A percentile compares a stretch with the other conserved stretches of the same genome.
These are phyloP conservation scores for Eulacestoma nigropectus DNA, from an alignment of 2,113 vertebrate species.

Conservation along the genomic window DNA sequence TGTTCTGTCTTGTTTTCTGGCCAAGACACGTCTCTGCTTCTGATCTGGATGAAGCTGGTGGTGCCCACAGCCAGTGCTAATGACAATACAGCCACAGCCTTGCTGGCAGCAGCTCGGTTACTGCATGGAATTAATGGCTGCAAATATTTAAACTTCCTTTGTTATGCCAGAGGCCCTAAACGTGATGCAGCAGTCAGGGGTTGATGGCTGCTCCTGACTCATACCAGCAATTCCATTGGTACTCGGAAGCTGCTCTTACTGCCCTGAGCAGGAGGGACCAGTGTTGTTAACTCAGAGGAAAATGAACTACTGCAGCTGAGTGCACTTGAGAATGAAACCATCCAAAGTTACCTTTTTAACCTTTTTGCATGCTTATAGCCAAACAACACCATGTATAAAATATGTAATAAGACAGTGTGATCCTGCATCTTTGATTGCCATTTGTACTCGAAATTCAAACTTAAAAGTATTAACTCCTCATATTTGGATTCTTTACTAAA, in stretches of 20 bases:
- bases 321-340: neutral
- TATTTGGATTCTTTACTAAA: neutral
- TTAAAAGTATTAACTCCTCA: neutral
- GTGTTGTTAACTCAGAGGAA: neutral
- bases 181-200: fast-evolving
- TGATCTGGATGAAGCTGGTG: neutral
- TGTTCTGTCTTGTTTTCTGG: neutral
- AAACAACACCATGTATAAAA: fast-evolving
- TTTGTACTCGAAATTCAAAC: neutral
- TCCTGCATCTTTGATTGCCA: neutral
- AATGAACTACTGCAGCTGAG: neutral
- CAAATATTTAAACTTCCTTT: neutral
- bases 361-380: neutral
- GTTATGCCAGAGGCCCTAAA: neutral
- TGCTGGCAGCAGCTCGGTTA: neutral
- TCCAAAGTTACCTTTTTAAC: neutral
- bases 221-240: neutral
- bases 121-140: neutral
- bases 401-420: neutral
- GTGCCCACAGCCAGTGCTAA: neutral
- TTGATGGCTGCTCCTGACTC: neutral
- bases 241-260: neutral
- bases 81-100: neutral
- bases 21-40: neutral
- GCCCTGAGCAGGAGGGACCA: neutral